A percentile compares a stretch with the other conserved stretches of the same genome.
Evolutionary conservation across 2,113 vertebrate genomes (phyloP).

Genomic region (Pelusios castaneus): DNA sequence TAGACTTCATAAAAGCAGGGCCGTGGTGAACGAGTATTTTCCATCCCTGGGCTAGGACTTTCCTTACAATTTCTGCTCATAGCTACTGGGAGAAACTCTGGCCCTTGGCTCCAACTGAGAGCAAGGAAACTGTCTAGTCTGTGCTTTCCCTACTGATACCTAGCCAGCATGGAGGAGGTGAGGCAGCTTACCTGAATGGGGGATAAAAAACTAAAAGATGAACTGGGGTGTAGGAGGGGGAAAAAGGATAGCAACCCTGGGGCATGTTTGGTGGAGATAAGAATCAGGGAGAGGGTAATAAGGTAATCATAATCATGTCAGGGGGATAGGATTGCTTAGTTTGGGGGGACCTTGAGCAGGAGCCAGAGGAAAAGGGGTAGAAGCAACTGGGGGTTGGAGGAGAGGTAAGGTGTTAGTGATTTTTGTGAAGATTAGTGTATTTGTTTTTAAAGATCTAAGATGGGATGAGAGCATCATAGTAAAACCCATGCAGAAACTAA

Average conservation of each 20-base stretch:
- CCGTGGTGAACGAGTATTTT: neutral
- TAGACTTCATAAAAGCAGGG: neutral
- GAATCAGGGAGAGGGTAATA: neutral
- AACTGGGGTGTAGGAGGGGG: neutral
- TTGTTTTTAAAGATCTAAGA: neutral
- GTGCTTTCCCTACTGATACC: neutral
- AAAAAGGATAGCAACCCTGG: neutral
- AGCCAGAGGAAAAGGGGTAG: neutral
- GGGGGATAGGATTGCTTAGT: accelerated
- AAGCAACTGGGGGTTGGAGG: neutral
- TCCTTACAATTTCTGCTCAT: neutral
- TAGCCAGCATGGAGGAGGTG: neutral
- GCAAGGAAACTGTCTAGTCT: neutral
- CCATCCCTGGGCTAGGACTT: neutral
- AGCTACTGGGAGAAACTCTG: neutral
- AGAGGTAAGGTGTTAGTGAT: neutral
- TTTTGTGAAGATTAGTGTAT: neutral
- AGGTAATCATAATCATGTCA: neutral
- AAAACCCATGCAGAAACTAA: neutral
- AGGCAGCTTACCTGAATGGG: neutral
- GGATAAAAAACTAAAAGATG: neutral
- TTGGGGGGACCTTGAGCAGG: neutral
- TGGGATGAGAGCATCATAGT: neutral
- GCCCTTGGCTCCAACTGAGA: neutral
- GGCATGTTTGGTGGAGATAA: neutral